Conservation (phyloP, 1,140 invertebrate species). For the Zophobas atratus region DNA sequence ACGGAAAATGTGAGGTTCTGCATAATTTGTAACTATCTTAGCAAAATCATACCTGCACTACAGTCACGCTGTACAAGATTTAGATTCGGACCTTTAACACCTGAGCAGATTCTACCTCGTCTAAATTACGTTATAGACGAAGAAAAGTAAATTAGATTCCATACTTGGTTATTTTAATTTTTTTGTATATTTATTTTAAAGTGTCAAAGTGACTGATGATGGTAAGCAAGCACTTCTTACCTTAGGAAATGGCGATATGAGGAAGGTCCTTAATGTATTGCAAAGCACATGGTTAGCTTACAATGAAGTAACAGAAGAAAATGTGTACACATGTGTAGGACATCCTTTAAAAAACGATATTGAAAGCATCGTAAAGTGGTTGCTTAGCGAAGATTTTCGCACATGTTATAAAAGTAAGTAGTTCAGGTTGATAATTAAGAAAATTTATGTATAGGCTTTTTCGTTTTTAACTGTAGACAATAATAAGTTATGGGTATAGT, state of each 20-base stretch:
- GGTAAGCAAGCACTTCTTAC: constrained; percentile 93
- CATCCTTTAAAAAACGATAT: constrained; percentile 95
- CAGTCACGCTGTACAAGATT: constrained; percentile 99
- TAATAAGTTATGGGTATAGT: too few relatives aligned
- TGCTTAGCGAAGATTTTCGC: constrained; percentile 90
- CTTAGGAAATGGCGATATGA: constrained; percentile 97
- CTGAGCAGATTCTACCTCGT: constrained; percentile 91
- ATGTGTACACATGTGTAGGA: constrained; percentile 97
- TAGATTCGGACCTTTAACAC: constrained; percentile 92
- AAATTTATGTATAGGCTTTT: too few relatives aligned
- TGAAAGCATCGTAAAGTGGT: constrained; percentile 89
- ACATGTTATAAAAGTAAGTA: constrained; percentile 87
- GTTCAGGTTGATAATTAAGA: constrained; percentile 1
- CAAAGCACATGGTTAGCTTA: constrained; percentile 89
- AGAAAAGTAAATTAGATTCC: constrained; percentile 81
- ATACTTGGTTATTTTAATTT: constrained; percentile 39
- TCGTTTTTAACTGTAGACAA: too few relatives aligned
- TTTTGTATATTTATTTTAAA: constrained; percentile 66
- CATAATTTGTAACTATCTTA: constrained; percentile 98
- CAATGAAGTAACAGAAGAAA: constrained; percentile 89
- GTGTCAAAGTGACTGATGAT: constrained; percentile 89
- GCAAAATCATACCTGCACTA: constrained; percentile 98
- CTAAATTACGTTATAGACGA: constrained; percentile 87
- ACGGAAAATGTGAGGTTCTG: constrained; percentile 99
- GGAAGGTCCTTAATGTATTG: constrained; percentile 95